These are phyloP conservation scores for Cercopithecus mona DNA, from an alignment of 2,113 vertebrate genomes.

Conservation along the genomic window DNA sequence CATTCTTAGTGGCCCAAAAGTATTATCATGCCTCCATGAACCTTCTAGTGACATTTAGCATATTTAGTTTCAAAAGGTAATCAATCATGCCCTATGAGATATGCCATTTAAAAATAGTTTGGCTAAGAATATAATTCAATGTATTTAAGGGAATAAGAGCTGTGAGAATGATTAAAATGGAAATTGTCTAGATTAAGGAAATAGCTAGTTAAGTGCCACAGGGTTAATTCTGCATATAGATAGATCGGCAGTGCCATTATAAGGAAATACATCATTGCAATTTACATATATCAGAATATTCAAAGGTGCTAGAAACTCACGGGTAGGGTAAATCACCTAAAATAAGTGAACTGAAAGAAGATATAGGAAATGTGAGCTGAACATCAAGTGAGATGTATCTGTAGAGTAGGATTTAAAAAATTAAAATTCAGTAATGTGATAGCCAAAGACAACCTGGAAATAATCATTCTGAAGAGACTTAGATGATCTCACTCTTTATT, in stretches of 20 bases:
- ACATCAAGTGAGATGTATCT: conserved; percentile 32
- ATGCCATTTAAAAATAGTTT: conserved; percentile 60
- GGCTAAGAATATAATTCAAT: conserved; percentile 61
- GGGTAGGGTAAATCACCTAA: conserved; percentile 10
- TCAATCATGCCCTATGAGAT: conserved; percentile 52
- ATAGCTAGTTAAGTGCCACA: conserved; percentile 29
- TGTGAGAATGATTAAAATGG: conserved; percentile 63
- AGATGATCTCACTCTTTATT: conserved; percentile 23
- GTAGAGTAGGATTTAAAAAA: neutral
- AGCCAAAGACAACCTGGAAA: neutral
- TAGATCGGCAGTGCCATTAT: conserved; percentile 15
- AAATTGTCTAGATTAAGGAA: conserved; percentile 57
- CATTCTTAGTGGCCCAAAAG: neutral
- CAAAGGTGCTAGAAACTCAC: neutral
- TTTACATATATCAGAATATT: conserved; percentile 68
- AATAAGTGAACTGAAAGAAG: conserved; percentile 29
- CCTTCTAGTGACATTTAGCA: conserved; percentile 21
- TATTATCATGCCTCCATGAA: neutral
- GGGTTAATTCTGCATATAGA: conserved; percentile 49
- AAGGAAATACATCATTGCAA: conserved; percentile 52
- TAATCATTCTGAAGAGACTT: conserved; percentile 21
- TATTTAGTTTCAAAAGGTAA: conserved; percentile 50
- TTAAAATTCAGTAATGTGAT: conserved; percentile 39
- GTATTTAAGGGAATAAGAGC: conserved; percentile 66
- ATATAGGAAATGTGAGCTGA: conserved; percentile 17